Evolutionary conservation across 2,888 invertebrate genomes (phyloP).

Genomic region (Polyommatus icarus): DNA sequence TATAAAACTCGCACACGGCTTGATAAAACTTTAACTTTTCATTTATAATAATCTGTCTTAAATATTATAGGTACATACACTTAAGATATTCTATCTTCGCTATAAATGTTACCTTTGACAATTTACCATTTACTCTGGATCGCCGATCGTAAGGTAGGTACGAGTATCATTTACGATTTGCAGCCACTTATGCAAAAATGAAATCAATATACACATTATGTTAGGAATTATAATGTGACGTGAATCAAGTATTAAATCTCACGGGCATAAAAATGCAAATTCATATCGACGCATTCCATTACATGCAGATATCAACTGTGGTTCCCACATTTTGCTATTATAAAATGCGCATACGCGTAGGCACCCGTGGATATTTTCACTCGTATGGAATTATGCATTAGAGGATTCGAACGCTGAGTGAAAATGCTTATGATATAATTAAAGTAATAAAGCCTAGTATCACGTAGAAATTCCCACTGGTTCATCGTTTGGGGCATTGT

Average conservation of each 20-base stretch:
- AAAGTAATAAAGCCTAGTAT: slow-evolving; percentile 65
- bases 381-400: slow-evolving; percentile 70
- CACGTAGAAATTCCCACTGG: slow-evolving; percentile 70
- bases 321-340: slow-evolving; percentile 62
- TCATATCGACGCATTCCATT: slow-evolving; percentile 48
- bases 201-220: slow-evolving; percentile 20
- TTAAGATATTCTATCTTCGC: background rate
- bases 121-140: background rate
- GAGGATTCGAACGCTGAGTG: slow-evolving; percentile 54
- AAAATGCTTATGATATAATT: slow-evolving; percentile 75
- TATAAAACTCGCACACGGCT: background rate
- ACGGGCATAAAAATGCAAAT: slow-evolving; percentile 43
- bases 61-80: no score
- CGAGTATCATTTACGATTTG: background rate
- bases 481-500: slow-evolving; percentile 77
- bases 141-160: background rate
- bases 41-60: background rate
- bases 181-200: slow-evolving; percentile 17
- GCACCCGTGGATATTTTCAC: slow-evolving; percentile 65
- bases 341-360: slow-evolving; percentile 55
- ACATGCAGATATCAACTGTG: slow-evolving; percentile 47
- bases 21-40: no score
- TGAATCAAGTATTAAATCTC: slow-evolving; percentile 34
- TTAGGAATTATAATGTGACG: slow-evolving; percentile 24
- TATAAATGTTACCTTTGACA: background rate